Conservation (phyloP, 1,140 invertebrate genomes). For the Drosophila carrolli region DNA sequence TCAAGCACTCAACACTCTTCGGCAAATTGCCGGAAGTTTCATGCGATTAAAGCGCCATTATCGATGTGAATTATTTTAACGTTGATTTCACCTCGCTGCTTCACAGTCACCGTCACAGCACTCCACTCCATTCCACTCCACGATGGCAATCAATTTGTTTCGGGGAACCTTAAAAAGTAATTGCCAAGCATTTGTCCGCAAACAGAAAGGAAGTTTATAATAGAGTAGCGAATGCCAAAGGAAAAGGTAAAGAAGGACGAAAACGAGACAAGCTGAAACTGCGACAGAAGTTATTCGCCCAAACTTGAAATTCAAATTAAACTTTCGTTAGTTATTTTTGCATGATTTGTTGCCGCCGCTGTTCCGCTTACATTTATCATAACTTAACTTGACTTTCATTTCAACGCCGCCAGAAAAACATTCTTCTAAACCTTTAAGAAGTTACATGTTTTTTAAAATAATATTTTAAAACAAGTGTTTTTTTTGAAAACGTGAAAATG, state of each 20-base stretch:
- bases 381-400: conserved; percentile 42
- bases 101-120: conserved; percentile 5
- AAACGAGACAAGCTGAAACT: conserved; percentile 20
- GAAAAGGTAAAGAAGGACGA: conserved; percentile 13
- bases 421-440: background rate
- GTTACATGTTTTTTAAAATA: too few species aligned
- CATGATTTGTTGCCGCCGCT: conserved; percentile 59
- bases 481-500: too few species aligned
- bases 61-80: conserved; percentile 82
- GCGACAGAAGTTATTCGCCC: conserved; percentile 52
- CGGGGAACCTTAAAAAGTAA: conserved; percentile 70
- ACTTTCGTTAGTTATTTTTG: conserved; percentile 67
- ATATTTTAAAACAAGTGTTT: too few species aligned
- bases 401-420: conserved; percentile 11
- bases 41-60: conserved; percentile 80
- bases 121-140: conserved; percentile 1
- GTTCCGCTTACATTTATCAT: conserved; percentile 59
- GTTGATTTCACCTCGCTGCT: conserved; percentile 42
- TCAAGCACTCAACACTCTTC: conserved; percentile 69
- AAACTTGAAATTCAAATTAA: conserved; percentile 81
- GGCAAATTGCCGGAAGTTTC: conserved; percentile 79
- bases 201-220: conserved; percentile 46
- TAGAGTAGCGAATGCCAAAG: conserved; percentile 35
- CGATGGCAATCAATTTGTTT: conserved; percentile 75
- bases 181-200: conserved; percentile 73